Evolutionary conservation across 1,140 invertebrate genomes (phyloP), one percentile per base, ranked within the genome.

Genomic region (Lepeophtheirus salmonis): DNA sequence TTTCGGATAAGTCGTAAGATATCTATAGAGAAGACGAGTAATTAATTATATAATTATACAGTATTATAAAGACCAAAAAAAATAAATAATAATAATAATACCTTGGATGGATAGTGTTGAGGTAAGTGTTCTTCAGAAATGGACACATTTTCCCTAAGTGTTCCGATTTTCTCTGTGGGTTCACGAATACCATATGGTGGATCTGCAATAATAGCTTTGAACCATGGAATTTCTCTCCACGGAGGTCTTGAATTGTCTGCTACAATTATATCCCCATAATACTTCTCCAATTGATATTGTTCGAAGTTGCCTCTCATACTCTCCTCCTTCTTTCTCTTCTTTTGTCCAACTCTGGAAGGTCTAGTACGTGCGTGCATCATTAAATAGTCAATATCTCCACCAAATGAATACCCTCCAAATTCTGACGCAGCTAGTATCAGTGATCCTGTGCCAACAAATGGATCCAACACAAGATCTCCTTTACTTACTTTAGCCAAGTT

Each of bases 381-480:
- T 68, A 90, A 75, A 70, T 80, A 95, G 73, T 97, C 89, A 61
- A 97, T 92, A 69, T 97, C 91, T 2, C 84, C 82, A 1, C 91
- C 91, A 67, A 86, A 74, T 4, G 92, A 88, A 71, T 87, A 86
- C 4, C 68, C 90, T 56, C 89, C 90, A 78, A 86, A 91, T 68
- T 89, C 79, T 23, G 90, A 89, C 54, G 88, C 86, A 41, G 89
- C 80, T 3, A 96, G 82, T 20, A 96, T 72, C n/a, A 95, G 69
- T 22, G 89, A 94, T 2, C 89, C 91, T 50, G 86, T 88, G 0
- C 92, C 92, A 14, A 95, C 90, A 76, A 97, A 97, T 0, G 91
- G 91, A 73, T 97, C 92, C 21, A 89, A 77, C 50, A 95, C 78
- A 0, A 96, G 62, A 69, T 85, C 80, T 3, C 82, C 81, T 1